Evolutionary conservation across 2,888 invertebrate genomes (phyloP), one percentile per base, ranked within the genome.

Genomic region (Arge pagana): DNA sequence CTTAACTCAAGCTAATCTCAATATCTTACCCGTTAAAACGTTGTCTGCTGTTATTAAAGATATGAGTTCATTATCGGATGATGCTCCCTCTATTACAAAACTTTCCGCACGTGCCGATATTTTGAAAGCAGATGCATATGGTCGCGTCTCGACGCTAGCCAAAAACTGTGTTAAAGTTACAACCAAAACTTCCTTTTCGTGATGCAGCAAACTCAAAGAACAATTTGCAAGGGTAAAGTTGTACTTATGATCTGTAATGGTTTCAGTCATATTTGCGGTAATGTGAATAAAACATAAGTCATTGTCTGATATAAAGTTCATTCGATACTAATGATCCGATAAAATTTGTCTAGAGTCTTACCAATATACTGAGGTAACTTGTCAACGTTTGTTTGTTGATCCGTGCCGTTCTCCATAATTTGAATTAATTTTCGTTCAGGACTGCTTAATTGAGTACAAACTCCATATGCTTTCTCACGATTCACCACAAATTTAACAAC

Each of bases 181-280:
- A 15, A 88, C 85, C 53, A 89, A 69, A 8, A 90, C 83, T 76
- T 90, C 90, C 60, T 83, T 85, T 51, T 82, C 82, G 54, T 84
- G 81, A 66, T 85, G 87, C 61, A 86, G 79, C 42, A 90, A 74
- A 8, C 86, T 85, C 50, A 89, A 55, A 2, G 86, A 86, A 60
- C 86, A 85, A 70, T 89, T 89, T 11, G 87, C 88, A 43, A 91
- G 71, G 1, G 89, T 87, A 57, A 91, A 80, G 73, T 88, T 88
- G 53, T 89, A 78, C 76, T 88, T 89, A 68, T 89, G 89, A 64
- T 89, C 89, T 85, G 79, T 61, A 79, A 82, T 24, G 37, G 43
- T 39, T 26, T 8, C 18, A 36, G 31, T 40, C 18, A 3, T 35
- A 0, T 13, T 23, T 42, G n/a, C n/a, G n/a, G n/a, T 18, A 31